Conservation (phyloP, 2,797 vertebrate genomes). For the Myotis planiceps region DNA sequence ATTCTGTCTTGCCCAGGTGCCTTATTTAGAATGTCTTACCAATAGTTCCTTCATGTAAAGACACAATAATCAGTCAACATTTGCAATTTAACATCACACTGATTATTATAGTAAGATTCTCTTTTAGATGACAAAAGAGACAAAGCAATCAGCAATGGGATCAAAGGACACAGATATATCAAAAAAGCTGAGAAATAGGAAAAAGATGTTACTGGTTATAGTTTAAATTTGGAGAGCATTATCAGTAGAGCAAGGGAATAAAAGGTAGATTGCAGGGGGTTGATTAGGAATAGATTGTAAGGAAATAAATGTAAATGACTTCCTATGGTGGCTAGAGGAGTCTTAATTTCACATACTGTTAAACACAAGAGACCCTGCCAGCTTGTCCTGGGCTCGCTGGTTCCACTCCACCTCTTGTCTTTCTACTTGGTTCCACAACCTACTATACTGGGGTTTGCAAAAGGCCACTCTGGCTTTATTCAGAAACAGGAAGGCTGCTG, state of each 20-base stretch:
- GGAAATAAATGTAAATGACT: neutral
- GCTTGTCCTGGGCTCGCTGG: neutral
- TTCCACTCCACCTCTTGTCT: neutral
- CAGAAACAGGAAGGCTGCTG: neutral
- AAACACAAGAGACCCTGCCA: neutral
- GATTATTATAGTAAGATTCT: neutral
- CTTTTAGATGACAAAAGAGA: neutral
- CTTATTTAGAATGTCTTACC: neutral
- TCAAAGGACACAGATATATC: neutral
- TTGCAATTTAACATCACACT: neutral
- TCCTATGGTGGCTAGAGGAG: neutral
- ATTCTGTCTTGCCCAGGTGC: neutral
- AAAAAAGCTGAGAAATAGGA: neutral
- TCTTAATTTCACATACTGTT: conserved; percentile 56
- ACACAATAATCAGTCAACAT: neutral
- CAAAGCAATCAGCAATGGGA: neutral
- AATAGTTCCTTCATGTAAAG: neutral
- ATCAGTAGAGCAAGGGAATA: neutral
- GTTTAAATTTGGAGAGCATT: neutral
- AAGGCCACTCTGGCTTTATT: neutral
- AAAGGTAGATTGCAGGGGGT: neutral
- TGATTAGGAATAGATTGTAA: neutral
- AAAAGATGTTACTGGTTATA: neutral
- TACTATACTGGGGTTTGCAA: neutral
- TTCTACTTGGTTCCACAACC: neutral